A percentile compares a stretch with the other conserved stretches of the same genome.
Conservation (phyloP, 1,140 invertebrate species). For the Meloidogyne exigua region DNA sequence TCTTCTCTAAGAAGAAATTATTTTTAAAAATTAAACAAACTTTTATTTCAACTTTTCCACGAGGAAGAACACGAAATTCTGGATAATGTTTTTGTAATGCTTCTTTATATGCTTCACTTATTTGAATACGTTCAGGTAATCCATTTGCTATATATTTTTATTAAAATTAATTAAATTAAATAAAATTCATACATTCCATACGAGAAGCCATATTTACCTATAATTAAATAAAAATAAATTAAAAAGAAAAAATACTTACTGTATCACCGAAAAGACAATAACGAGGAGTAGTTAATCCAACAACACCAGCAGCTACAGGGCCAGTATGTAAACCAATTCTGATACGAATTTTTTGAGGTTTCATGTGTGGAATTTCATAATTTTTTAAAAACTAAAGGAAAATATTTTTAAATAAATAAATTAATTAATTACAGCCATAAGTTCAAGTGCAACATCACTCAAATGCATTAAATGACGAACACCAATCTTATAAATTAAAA, state of each 20-base stretch:
- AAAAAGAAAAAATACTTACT: slow-evolving; percentile 68
- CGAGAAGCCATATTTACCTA: slow-evolving; percentile 63
- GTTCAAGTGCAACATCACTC: slow-evolving; percentile 51
- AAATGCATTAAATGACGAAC: slow-evolving; percentile 53
- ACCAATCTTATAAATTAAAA: slow-evolving; percentile 48
- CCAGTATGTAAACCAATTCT: slow-evolving; percentile 68
- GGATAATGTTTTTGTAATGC: slow-evolving; percentile 46
- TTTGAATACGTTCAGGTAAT: slow-evolving; percentile 64
- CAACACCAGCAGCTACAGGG: slow-evolving; percentile 64
- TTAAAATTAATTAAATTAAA: not conserved
- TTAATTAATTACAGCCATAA: slow-evolving; percentile 34
- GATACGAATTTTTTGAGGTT: slow-evolving; percentile 70
- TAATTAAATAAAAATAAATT: not conserved
- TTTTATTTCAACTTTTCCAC: slow-evolving; percentile 50
- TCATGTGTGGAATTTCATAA: slow-evolving; percentile 56
- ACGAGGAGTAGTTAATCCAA: slow-evolving; percentile 64
- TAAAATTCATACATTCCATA: slow-evolving; percentile 74
- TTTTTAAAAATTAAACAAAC: slow-evolving; percentile 18
- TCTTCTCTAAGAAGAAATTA: not conserved
- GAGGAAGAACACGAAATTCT: slow-evolving; percentile 37
- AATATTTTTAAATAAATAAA: not conserved
- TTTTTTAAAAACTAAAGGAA: slow-evolving; percentile 49
- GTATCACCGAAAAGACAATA: slow-evolving; percentile 78
- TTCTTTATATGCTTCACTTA: slow-evolving; percentile 48
- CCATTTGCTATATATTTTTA: slow-evolving; percentile 73